These are phyloP conservation scores for Charaxes varanes DNA, from an alignment of 1,140 invertebrate genomes.

Conservation along the genomic window DNA sequence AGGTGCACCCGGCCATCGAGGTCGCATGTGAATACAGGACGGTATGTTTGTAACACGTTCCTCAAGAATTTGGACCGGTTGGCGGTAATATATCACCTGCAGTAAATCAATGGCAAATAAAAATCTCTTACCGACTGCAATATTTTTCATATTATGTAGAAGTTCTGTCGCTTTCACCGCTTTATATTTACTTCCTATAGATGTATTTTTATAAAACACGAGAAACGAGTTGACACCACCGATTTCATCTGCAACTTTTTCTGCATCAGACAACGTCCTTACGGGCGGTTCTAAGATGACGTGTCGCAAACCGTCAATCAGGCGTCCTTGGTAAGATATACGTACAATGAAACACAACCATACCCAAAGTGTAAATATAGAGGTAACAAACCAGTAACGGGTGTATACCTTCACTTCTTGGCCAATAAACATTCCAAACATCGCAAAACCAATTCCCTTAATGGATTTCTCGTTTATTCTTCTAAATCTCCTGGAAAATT, in stretches of 20 bases:
- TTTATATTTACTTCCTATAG: slow-evolving; percentile 25
- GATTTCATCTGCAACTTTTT: slow-evolving; percentile 26
- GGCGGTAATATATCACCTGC: slow-evolving; percentile 14
- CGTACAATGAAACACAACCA: slow-evolving; percentile 45
- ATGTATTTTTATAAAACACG: slow-evolving; percentile 30
- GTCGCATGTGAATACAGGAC: slow-evolving; percentile 28
- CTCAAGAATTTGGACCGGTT: slow-evolving; percentile 28
- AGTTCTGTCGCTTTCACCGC: slow-evolving; percentile 19
- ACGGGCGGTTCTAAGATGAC: slow-evolving; percentile 33
- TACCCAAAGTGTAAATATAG: slow-evolving; percentile 39
- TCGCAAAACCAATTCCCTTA: slow-evolving; percentile 19
- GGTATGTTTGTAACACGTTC: slow-evolving; percentile 23
- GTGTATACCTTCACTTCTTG: slow-evolving; percentile 31
- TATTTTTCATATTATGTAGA: slow-evolving; percentile 17
- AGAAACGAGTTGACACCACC: slow-evolving; percentile 22
- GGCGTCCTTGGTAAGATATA: slow-evolving; percentile 40
- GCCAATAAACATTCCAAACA: slow-evolving; percentile 36
- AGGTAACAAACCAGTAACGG: slow-evolving; percentile 31
- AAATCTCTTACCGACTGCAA: slow-evolving; percentile 31
- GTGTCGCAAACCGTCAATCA: slow-evolving; percentile 34
- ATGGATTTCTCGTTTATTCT: slow-evolving; percentile 3
- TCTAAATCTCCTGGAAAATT: slow-evolving; percentile 3
- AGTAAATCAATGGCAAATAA: slow-evolving; percentile 25
- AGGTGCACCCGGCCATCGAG: slow-evolving; percentile 35
- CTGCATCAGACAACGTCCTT: slow-evolving; percentile 25